phyloP scores from a whole-genome alignment of 2,888 invertebrate genomes.

The Andrena haemorrhoa region DNA sequence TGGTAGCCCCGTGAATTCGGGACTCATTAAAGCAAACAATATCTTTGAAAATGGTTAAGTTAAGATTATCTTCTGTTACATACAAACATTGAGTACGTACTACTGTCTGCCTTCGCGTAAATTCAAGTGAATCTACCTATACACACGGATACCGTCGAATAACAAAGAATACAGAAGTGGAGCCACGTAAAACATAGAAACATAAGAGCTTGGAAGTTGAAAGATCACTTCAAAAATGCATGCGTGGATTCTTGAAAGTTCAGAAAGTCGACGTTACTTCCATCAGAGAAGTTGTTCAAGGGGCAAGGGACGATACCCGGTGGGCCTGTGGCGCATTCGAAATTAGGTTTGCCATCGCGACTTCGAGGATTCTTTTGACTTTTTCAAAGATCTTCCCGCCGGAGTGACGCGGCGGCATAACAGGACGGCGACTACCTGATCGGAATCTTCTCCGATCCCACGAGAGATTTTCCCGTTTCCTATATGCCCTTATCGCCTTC shows the following conservation, averaged over 20 bases:
- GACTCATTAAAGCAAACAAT: too few species aligned
- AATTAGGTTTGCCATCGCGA: slow-evolving; percentile 65
- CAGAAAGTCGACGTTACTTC: neutral
- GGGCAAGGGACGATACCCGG: slow-evolving; percentile 18
- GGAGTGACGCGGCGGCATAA: slow-evolving; percentile 47
- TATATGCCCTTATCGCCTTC: slow-evolving; percentile 44
- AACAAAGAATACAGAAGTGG: too few species aligned
- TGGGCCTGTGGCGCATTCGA: slow-evolving; percentile 18
- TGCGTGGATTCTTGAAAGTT: neutral
- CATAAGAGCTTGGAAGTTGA: too few species aligned
- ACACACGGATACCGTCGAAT: too few species aligned
- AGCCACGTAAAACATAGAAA: too few species aligned
- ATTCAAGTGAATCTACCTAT: too few species aligned
- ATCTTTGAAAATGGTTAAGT: too few species aligned
- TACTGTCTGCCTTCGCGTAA: too few species aligned
- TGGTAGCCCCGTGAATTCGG: too few species aligned
- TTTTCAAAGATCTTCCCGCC: slow-evolving; percentile 45
- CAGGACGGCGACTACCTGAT: slow-evolving; percentile 67
- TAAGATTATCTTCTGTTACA: too few species aligned
- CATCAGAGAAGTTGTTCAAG: slow-evolving; percentile 30
- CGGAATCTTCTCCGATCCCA: slow-evolving; percentile 65
- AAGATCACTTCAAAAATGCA: neutral
- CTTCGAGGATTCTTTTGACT: slow-evolving; percentile 67
- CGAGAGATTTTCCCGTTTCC: slow-evolving; percentile 59
- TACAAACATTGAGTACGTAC: too few species aligned